phyloP scores from a whole-genome alignment of 2,797 vertebrate genomes.

The Pteronotus mesoamericanus region DNA sequence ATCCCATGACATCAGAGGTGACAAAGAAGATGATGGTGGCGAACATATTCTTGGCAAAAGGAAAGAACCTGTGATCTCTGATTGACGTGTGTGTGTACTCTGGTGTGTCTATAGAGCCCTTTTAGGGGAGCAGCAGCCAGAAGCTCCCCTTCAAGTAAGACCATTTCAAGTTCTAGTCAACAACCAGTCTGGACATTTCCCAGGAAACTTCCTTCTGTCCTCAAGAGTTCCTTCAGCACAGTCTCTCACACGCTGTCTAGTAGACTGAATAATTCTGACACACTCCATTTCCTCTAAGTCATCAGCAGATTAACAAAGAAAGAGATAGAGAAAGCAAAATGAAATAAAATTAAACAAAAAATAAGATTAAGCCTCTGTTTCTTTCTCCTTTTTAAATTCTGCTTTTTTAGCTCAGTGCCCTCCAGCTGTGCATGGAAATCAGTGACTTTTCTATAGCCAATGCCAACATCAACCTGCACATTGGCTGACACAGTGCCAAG shows the following conservation, averaged over 20 bases:
- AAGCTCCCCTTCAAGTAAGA: not conserved
- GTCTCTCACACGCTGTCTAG: not conserved
- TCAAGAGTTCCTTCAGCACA: not conserved
- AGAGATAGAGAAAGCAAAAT: not conserved
- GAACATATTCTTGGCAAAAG: not conserved
- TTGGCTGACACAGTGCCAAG: constrained; percentile 76
- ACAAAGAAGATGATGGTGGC: not conserved
- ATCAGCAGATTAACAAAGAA: not conserved
- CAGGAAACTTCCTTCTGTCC: not conserved
- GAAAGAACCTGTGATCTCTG: not conserved
- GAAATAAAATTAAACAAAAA: not conserved
- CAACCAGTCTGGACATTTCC: not conserved
- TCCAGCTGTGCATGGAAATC: constrained; percentile 72
- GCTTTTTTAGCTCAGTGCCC: constrained; percentile 68
- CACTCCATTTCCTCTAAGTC: not conserved
- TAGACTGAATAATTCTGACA: not conserved
- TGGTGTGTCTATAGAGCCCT: not conserved
- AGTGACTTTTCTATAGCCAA: constrained; percentile 77
- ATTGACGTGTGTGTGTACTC: not conserved
- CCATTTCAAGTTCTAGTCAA: not conserved
- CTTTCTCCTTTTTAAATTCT: constrained; percentile 71
- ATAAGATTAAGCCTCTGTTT: constrained; percentile 61
- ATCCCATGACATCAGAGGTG: not conserved
- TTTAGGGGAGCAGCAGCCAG: not conserved
- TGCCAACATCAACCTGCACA: constrained; percentile 77